phyloP scores from a whole-genome alignment of 2,113 vertebrate species.

The Gymnobelideus leadbeateri region DNA sequence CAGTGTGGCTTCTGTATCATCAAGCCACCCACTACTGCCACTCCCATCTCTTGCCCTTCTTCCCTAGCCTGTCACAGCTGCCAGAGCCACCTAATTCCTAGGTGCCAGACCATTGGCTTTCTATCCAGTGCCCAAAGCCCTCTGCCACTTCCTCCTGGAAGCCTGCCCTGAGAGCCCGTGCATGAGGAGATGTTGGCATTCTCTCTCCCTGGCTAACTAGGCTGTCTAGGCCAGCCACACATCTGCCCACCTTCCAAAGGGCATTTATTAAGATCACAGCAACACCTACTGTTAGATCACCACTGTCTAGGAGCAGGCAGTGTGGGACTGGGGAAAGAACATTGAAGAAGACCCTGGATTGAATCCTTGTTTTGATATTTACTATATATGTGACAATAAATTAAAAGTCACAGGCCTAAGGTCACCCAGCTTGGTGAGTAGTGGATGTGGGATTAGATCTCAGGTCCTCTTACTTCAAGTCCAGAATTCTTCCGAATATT shows the following conservation, averaged over 20 bases:
- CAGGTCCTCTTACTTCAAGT: neutral
- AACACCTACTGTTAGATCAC: neutral
- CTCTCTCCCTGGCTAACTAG: neutral
- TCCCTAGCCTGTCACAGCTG: neutral
- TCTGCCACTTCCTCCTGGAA: neutral
- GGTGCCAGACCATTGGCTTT: neutral
- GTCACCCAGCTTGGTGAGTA: neutral
- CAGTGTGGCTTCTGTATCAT: neutral
- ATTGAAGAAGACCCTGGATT: neutral
- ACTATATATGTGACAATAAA: neutral
- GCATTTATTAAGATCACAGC: neutral
- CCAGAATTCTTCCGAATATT: neutral
- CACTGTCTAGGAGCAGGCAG: neutral
- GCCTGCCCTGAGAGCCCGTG: neutral
- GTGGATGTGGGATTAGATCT: neutral
- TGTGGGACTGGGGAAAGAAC: neutral
- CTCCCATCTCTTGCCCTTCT: neutral
- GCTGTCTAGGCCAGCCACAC: neutral
- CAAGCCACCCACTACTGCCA: neutral
- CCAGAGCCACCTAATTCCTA: neutral
- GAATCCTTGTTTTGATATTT: neutral
- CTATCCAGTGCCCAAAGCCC: neutral
- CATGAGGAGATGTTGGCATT: neutral
- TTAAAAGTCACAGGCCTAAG: neutral
- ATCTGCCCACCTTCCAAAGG: neutral